Percentiles rank a stretch among this genome's conserved stretches.
Conservation (phyloP, 2,888 invertebrate genomes). For the Agrenia bidenticulata region DNA sequence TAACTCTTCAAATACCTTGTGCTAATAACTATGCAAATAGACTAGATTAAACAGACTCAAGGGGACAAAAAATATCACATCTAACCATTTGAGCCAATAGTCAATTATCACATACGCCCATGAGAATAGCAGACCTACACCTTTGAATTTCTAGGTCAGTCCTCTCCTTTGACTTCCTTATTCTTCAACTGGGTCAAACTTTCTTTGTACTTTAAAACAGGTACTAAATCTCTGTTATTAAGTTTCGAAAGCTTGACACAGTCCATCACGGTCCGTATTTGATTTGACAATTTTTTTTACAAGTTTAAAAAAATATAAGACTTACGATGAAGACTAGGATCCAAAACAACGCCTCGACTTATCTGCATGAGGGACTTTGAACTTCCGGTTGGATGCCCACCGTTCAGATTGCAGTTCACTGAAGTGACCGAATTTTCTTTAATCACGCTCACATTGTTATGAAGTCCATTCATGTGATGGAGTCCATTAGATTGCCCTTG, state of each 20-base stretch:
- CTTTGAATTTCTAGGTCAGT: too few species aligned
- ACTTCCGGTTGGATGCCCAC: background rate
- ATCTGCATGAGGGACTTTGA: background rate
- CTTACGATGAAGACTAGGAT: constrained; percentile 31
- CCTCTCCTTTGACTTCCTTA: too few species aligned
- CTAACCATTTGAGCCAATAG: constrained; percentile 15
- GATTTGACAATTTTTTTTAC: background rate
- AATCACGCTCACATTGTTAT: background rate
- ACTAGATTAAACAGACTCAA: too few species aligned
- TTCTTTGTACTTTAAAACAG: too few species aligned
- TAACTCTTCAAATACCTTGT: too few species aligned
- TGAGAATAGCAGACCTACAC: too few species aligned
- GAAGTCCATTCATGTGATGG: background rate
- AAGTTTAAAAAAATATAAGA: background rate
- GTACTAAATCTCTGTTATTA: too few species aligned
- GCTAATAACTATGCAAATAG: background rate
- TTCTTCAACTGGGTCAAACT: too few species aligned
- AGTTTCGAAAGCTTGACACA: too few species aligned
- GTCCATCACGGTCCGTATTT: too few species aligned
- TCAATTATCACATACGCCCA: too few species aligned
- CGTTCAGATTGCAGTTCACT: background rate
- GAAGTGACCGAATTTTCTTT: background rate
- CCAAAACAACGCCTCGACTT: constrained; percentile 27
- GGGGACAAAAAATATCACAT: too few species aligned
- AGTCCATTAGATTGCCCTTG: constrained; percentile 17